phyloP scores from a whole-genome alignment of 30 jellyfish, hydroid and myxozoan species.

The Kudoa iwatai region DNA sequence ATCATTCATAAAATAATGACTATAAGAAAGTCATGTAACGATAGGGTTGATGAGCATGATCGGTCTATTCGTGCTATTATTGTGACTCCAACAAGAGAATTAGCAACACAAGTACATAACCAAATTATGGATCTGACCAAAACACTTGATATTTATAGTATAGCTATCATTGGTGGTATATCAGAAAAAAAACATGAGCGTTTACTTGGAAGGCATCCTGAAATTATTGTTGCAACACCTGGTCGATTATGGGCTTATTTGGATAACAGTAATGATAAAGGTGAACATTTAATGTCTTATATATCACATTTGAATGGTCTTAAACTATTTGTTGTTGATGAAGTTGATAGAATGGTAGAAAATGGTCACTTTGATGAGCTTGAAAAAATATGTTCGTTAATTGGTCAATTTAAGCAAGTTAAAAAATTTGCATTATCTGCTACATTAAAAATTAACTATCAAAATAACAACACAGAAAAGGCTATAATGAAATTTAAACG shows the following conservation, averaged over 20 bases:
- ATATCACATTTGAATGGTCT: slow-evolving; percentile 4
- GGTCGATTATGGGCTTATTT: slow-evolving; percentile 15
- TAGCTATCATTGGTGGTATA: slow-evolving; percentile 56
- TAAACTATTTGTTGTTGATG: slow-evolving; percentile 39
- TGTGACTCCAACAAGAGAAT: slow-evolving; percentile 70
- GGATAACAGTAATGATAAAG: slow-evolving; percentile 9
- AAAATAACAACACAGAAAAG: too few species aligned
- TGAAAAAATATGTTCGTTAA: slow-evolving; percentile 6
- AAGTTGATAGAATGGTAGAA: slow-evolving; percentile 66
- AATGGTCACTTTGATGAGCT: slow-evolving; percentile 53
- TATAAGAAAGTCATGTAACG: not conserved
- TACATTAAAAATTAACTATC: too few species aligned
- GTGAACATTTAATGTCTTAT: slow-evolving; percentile 10
- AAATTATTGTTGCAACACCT: slow-evolving; percentile 55
- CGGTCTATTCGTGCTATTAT: slow-evolving; percentile 13
- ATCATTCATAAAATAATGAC: slow-evolving; percentile 1
- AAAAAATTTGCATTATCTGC: slow-evolving; percentile 51
- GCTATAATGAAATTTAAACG: too few species aligned
- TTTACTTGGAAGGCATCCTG: slow-evolving; percentile 18
- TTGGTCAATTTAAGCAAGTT: slow-evolving; percentile 4
- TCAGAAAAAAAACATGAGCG: slow-evolving; percentile 52
- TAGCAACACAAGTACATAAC: slow-evolving; percentile 23
- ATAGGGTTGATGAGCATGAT: slow-evolving; percentile 1
- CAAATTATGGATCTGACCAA: slow-evolving; percentile 8
- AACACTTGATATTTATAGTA: slow-evolving; percentile 7